Base-by-base conservation (phyloP, 1,140 invertebrate genomes). In the Cardiocondyla obscurior region DNA sequence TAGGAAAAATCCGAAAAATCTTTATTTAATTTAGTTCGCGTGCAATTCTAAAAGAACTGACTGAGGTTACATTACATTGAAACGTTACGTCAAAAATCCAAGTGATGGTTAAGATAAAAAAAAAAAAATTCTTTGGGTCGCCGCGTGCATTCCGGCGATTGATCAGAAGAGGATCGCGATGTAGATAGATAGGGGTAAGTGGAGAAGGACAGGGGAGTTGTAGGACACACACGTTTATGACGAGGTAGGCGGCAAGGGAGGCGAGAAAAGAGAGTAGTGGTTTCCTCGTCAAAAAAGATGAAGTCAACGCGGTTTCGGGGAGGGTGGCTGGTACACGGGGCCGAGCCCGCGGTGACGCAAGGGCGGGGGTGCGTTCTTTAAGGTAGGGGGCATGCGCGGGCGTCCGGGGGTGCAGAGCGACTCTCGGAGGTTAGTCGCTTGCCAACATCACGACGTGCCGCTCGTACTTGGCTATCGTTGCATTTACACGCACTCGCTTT, bases 351-450 rank as follows among this genome's bases (percentile, higher is more conserved):
- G 67, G 84, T 65, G 73, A 83, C 55, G 83, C 46, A 74, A 77
- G 53, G 49, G 49, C 60, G 83, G 81, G 81, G 87, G 85, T 77
- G 88, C 88, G 89, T 91, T 90, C 85, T 88, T 88, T 83, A 85
- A 87, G 88, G 88, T 76, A 92, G 82, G 83, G 90, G 89, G 92
- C 92, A 92, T 93, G 92, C 92, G 92, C 92, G 90, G 58, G 85
- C 84, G 85, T 91, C 88, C 89, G 86, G 90, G 91, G 91, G 88
- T 91, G 90, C 85, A 89, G 87, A 82, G 83, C 85, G 82, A 83
- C 85, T 88, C 87, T 88, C 85, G 85, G 90, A 90, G 88, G 90
- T 93, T 92, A 93, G 92, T 93, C 90, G 91, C 88, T 90, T 89
- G 88, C 89, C 87, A 92, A 89, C 92, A 90, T 85, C 88, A 92